Conservation (phyloP, 2,888 invertebrate species). For the Kryphioiulus occultus region DNA sequence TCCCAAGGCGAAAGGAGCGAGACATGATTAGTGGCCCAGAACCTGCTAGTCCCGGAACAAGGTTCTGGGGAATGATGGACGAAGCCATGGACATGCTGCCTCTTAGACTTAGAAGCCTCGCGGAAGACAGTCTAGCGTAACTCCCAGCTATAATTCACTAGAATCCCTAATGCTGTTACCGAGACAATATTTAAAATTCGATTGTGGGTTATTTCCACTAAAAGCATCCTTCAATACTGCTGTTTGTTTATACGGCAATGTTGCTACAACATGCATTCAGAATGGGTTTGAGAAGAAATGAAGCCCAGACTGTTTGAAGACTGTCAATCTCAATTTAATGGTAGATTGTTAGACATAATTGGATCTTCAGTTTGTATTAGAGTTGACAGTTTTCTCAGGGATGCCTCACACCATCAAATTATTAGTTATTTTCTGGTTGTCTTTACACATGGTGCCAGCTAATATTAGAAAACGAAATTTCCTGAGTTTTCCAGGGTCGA, state of each 20-base stretch:
- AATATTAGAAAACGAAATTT: no score
- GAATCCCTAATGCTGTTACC: not conserved
- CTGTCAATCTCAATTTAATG: no score
- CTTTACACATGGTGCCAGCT: no score
- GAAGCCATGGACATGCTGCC: not conserved
- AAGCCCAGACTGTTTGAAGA: not conserved
- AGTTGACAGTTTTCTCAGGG: no score
- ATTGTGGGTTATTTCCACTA: not conserved
- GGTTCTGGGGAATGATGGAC: not conserved
- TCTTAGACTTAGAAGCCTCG: not conserved
- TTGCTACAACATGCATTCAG: no score
- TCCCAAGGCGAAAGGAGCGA: not conserved
- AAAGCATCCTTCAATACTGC: not conserved
- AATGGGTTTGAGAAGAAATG: not conserved
- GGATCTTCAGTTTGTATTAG: no score
- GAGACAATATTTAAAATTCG: not conserved
- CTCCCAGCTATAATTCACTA: not conserved
- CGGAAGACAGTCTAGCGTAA: not conserved
- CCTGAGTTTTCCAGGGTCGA: no score
- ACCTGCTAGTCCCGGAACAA: no score
- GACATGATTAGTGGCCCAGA: slow-evolving; percentile 9
- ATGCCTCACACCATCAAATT: no score
- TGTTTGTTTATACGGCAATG: not conserved
- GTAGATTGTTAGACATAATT: no score
- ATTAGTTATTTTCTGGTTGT: no score